Evolutionary conservation across 2,888 invertebrate species (phyloP).

Genomic region (Asteroscopus sphinx): DNA sequence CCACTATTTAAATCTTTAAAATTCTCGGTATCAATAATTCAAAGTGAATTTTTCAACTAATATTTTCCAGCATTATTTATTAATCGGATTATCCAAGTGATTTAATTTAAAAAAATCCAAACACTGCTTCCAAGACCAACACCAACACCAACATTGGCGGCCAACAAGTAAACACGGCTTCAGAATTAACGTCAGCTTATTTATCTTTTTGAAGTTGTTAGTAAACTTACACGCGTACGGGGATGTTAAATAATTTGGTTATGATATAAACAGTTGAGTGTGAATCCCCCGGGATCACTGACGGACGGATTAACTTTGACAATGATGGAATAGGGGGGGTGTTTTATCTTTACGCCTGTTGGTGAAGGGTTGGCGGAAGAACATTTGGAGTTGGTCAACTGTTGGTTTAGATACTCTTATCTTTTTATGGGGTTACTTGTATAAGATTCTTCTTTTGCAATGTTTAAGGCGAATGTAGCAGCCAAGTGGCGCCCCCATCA

Average conservation of each 20-base stretch:
- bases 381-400: conserved; percentile 41
- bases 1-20: no score
- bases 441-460: neutral
- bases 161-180: conserved; percentile 31
- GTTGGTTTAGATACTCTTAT: conserved; percentile 18
- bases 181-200: conserved; percentile 49
- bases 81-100: no score
- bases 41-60: no score
- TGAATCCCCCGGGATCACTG: conserved; percentile 38
- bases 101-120: neutral
- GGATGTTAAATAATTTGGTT: conserved; percentile 61
- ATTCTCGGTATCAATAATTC: no score
- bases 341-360: conserved; percentile 42
- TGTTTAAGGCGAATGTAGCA: no score
- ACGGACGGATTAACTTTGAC: conserved; percentile 53
- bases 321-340: conserved; percentile 46
- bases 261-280: conserved; percentile 60
- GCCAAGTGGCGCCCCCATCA: no score
- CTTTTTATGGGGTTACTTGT: conserved; percentile 25
- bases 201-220: conserved; percentile 63
- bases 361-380: conserved; percentile 17
- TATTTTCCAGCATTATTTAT: no score
- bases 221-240: conserved; percentile 49
- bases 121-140: neutral
- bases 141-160: conserved; percentile 43